Evolutionary conservation across 2,888 invertebrate species (phyloP).

Genomic region (Lasioglossum lativentre): DNA sequence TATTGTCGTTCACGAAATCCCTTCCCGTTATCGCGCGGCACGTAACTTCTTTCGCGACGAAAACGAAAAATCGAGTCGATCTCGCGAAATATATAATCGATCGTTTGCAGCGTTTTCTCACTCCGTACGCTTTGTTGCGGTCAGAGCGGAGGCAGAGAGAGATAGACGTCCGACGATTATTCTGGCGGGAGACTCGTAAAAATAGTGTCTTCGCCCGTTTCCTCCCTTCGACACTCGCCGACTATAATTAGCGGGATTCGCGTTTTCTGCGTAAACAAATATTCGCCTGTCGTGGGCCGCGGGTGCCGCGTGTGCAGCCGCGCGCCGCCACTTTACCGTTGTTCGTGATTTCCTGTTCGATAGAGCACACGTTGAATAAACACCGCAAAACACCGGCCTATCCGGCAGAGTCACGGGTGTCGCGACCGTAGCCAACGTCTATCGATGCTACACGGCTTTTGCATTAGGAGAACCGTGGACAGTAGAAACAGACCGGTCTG

Average conservation of each 20-base stretch:
- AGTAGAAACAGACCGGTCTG: constrained; percentile 55
- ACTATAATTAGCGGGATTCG: constrained; percentile 81
- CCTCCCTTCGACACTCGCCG: constrained; percentile 78
- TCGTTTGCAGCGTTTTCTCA: constrained; percentile 39
- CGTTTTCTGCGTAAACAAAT: constrained; percentile 81
- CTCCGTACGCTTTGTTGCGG: constrained; percentile 57
- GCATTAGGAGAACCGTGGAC: constrained; percentile 71
- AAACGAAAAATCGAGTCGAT: background rate
- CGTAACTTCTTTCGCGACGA: background rate
- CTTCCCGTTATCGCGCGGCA: background rate
- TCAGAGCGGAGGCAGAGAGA: constrained; percentile 70
- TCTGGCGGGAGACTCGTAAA: constrained; percentile 80
- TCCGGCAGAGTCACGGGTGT: constrained; percentile 17
- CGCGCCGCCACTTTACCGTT: constrained; percentile 27
- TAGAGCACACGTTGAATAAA: constrained; percentile 44
- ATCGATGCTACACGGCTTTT: constrained; percentile 74
- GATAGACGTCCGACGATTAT: constrained; percentile 77
- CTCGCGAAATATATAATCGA: no score
- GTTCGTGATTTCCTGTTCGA: constrained; percentile 58
- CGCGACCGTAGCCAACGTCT: constrained; percentile 55
- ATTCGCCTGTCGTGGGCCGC: constrained; percentile 61
- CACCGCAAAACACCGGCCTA: constrained; percentile 43
- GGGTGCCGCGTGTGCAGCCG: background rate
- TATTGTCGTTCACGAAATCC: background rate
- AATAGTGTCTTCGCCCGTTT: constrained; percentile 81